Percentiles rank a stretch among this genome's conserved stretches.
Conservation (phyloP, 2,797 vertebrate genomes). For the Sarcoramphus papa region DNA sequence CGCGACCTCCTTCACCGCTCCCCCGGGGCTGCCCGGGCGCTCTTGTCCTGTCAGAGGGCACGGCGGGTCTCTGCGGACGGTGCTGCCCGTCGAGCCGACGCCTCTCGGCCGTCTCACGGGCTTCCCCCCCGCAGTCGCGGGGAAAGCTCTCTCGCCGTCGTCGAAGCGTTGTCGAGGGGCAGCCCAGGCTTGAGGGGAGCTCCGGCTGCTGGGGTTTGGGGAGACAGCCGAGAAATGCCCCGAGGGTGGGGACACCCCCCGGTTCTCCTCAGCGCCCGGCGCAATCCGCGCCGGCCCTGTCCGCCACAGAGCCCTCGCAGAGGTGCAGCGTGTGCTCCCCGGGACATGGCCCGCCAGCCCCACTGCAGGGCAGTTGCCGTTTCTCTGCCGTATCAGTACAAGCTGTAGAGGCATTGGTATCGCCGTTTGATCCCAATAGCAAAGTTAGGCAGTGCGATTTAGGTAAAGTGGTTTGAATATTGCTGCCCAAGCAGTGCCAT, state of each 20-base stretch:
- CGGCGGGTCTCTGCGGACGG: neutral
- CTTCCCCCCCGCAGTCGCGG: neutral
- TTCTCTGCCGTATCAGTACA: accelerated
- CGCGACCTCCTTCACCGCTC: neutral
- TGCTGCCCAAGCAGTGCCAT: accelerated
- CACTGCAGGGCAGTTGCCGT: accelerated
- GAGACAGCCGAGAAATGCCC: accelerated
- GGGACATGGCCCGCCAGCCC: accelerated
- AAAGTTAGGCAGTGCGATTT: accelerated
- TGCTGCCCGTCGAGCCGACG: neutral
- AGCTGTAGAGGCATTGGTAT: accelerated
- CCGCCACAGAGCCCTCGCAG: neutral
- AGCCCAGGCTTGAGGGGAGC: neutral
- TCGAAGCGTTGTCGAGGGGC: too few relatives aligned
- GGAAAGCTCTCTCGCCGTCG: neutral
- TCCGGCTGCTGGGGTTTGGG: neutral
- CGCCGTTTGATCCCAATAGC: neutral
- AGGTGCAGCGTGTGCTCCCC: neutral
- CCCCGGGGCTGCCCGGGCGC: neutral
- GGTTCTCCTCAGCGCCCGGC: too few relatives aligned
- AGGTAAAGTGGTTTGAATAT: accelerated
- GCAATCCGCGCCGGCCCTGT: neutral
- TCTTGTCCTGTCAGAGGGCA: neutral
- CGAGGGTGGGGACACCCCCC: too few relatives aligned
- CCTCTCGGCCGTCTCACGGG: neutral